phyloP scores from a whole-genome alignment of 2,113 vertebrate species.

The Tor tambroides region DNA sequence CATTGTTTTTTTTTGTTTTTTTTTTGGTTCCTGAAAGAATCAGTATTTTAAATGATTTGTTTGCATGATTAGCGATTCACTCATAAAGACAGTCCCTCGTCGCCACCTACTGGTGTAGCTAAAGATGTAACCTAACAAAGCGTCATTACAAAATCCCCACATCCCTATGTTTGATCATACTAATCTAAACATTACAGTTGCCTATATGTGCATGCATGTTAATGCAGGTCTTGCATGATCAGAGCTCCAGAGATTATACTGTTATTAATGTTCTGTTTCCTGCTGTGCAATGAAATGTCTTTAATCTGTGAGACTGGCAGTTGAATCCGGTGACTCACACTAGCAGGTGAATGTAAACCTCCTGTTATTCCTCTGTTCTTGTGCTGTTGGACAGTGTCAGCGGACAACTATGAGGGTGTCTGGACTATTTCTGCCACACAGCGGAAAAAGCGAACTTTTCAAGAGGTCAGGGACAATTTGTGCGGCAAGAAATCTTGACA shows the following conservation, averaged over 20 bases:
- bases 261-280: slow-evolving; percentile 57
- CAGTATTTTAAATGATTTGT: neutral
- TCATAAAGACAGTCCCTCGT: neutral
- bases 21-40: too few species aligned
- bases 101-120: neutral
- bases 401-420: neutral
- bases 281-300: slow-evolving; percentile 58
- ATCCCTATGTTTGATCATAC: neutral
- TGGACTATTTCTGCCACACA: slow-evolving; percentile 15
- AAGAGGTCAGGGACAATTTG: slow-evolving; percentile 5
- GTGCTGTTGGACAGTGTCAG: neutral
- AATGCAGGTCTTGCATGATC: neutral
- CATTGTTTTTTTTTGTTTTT: neutral
- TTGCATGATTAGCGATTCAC: neutral
- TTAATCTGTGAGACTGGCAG: slow-evolving; percentile 54
- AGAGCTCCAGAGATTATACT: slow-evolving; percentile 34
- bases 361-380: neutral
- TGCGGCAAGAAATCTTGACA: neutral
- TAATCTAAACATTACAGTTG: neutral
- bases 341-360: slow-evolving; percentile 54
- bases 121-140: neutral
- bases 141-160: neutral
- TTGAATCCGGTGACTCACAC: slow-evolving; percentile 23
- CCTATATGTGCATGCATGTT: neutral
- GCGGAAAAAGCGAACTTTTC: neutral